These are phyloP conservation scores for Parascotia fuliginaria DNA, from an alignment of 2,888 invertebrate species.

Conservation along the genomic window DNA sequence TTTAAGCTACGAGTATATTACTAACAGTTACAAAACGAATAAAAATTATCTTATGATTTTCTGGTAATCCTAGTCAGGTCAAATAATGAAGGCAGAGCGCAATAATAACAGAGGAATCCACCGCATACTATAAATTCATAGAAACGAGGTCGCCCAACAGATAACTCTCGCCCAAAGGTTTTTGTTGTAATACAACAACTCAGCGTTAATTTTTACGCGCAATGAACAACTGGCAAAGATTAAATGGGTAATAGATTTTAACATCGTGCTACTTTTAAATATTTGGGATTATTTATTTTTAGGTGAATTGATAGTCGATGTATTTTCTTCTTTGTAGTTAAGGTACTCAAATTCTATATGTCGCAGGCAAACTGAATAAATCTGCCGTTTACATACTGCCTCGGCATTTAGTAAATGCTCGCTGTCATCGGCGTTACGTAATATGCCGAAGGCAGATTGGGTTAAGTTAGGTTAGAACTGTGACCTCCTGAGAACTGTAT, in stretches of 20 bases:
- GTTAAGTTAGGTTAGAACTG: no score
- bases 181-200: conserved; percentile 44
- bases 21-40: no score
- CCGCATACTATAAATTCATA: conserved; percentile 51
- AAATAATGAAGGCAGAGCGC: conserved; percentile 40
- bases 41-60: not conserved
- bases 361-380: no score
- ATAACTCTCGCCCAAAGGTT: conserved; percentile 41
- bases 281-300: conserved; percentile 3
- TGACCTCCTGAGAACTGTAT: no score
- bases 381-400: no score
- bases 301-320: no score
- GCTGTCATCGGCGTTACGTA: no score
- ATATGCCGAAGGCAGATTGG: no score
- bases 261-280: conserved; percentile 16
- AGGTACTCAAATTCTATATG: no score
- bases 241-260: conserved; percentile 40
- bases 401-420: no score
- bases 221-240: conserved; percentile 18
- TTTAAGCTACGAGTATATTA: no score
- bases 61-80: conserved; percentile 20
- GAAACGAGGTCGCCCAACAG: conserved; percentile 47
- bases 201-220: conserved; percentile 34
- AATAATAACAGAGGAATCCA: conserved; percentile 40
- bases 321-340: no score